Evolutionary conservation across 2,888 invertebrate species (phyloP).

Genomic region (Malacosoma neustria): DNA sequence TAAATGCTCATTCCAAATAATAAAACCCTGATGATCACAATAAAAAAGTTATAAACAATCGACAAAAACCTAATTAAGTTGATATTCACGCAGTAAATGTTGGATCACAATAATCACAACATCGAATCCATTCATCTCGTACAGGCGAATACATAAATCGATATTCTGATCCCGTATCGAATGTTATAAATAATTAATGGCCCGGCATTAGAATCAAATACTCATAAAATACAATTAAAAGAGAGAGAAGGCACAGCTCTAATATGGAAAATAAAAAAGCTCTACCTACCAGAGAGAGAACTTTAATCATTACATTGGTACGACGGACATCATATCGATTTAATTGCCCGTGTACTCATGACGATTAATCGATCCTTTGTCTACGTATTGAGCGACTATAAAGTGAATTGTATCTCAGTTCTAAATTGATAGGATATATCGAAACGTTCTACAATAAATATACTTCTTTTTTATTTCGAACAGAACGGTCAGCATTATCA

Average conservation of each 20-base stretch:
- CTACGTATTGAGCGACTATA: slow-evolving; percentile 30
- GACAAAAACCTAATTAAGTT: slow-evolving; percentile 8
- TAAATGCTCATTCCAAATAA: background rate
- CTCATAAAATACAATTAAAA: slow-evolving; percentile 76
- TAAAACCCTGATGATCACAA: background rate
- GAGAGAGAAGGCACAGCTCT: slow-evolving; percentile 60
- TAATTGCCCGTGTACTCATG: slow-evolving; percentile 53
- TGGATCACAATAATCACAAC: slow-evolving; percentile 38
- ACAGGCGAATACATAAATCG: slow-evolving; percentile 58
- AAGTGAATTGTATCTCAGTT: background rate
- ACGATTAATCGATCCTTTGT: slow-evolving; percentile 51
- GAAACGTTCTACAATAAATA: too few relatives aligned
- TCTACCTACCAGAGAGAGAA: slow-evolving; percentile 69
- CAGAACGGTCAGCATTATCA: too few relatives aligned
- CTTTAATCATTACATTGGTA: slow-evolving; percentile 69
- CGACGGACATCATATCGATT: slow-evolving; percentile 63
- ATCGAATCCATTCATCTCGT: slow-evolving; percentile 41
- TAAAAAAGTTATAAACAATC: background rate
- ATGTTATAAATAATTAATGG: slow-evolving; percentile 74
- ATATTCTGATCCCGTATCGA: slow-evolving; percentile 64
- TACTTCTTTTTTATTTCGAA: too few relatives aligned
- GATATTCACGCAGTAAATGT: slow-evolving; percentile 37
- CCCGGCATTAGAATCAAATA: slow-evolving; percentile 72
- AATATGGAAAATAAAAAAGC: slow-evolving; percentile 61
- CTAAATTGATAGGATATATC: background rate